Percentiles rank a stretch among this genome's conserved stretches.
These are phyloP conservation scores for Liodrosophila aerea DNA, from an alignment of 2,888 invertebrate genomes.

Conservation along the genomic window DNA sequence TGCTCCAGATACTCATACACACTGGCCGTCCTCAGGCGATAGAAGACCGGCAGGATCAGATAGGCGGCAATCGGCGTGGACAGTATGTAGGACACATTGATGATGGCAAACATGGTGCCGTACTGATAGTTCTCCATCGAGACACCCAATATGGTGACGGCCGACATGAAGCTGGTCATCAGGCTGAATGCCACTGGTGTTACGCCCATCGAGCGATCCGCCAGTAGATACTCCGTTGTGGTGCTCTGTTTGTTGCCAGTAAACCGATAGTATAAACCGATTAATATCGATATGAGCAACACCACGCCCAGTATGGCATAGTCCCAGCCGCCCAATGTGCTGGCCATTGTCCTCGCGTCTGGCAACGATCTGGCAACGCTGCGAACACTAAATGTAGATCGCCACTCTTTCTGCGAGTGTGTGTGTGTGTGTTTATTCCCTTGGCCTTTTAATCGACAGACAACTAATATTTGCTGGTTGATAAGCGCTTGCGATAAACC, in stretches of 20 bases:
- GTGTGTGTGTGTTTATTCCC: conserved; percentile 12
- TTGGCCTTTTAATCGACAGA: conserved; percentile 38
- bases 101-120: conserved; percentile 90
- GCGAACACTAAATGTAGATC: neutral
- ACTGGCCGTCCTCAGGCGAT: conserved; percentile 91
- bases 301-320: conserved; percentile 89
- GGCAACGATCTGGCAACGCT: conserved; percentile 8
- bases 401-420: too few species aligned
- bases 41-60: conserved; percentile 93
- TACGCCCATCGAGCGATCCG: conserved; percentile 90
- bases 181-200: conserved; percentile 92
- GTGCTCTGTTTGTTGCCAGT: conserved; percentile 93
- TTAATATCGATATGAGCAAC: conserved; percentile 87
- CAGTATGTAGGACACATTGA: conserved; percentile 89
- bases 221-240: conserved; percentile 92
- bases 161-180: conserved; percentile 97
- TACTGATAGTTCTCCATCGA: conserved; percentile 93
- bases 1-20: conserved; percentile 96
- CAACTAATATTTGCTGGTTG: conserved; percentile 38
- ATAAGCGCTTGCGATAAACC: conserved; percentile 40
- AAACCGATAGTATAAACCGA: conserved; percentile 93
- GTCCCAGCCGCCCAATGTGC: conserved; percentile 87
- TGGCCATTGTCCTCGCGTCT: conserved; percentile 46
- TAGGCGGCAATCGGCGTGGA: conserved; percentile 90
- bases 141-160: conserved; percentile 93